Evolutionary conservation across 2,797 vertebrate species (phyloP).

Genomic region (Ataeniobius toweri): DNA sequence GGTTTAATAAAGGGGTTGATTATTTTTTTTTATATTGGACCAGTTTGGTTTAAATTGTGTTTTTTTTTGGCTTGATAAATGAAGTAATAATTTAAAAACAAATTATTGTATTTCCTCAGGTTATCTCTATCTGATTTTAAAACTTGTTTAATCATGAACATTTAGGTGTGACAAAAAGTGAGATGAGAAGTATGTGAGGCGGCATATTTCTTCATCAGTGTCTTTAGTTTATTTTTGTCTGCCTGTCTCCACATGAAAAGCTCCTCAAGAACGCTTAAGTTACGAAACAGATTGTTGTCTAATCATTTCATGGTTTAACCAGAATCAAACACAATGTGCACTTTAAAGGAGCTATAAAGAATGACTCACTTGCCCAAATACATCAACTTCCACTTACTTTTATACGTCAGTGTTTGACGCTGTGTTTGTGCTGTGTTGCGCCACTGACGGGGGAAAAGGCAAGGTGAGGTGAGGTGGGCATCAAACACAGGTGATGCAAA

Average conservation of each 20-base stretch:
- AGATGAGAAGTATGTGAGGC: neutral
- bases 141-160: too few relatives aligned
- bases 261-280: neutral
- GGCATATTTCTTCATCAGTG: too few relatives aligned
- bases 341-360: neutral
- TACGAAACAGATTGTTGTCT: neutral
- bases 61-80: neutral
- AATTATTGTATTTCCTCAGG: too few relatives aligned
- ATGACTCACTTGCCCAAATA: constrained; percentile 26
- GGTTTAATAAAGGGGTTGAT: neutral
- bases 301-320: neutral
- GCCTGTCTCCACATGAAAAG: neutral
- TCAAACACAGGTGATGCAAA: constrained; percentile 50
- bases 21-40: neutral
- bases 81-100: too few relatives aligned
- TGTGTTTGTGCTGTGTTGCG: constrained; percentile 1
- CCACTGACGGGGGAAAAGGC: constrained; percentile 35
- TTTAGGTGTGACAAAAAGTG: too few relatives aligned
- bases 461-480: constrained; percentile 44
- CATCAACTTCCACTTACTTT: neutral
- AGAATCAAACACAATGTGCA: neutral
- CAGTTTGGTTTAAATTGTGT: neutral
- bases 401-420: constrained; percentile 19
- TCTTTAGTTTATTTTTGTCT: neutral
- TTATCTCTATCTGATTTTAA: too few relatives aligned